These are phyloP conservation scores for Hydractinia symbiolongicarpus DNA, from an alignment of 30 jellyfish, hydroid and myxozoan species.

Conservation along the genomic window DNA sequence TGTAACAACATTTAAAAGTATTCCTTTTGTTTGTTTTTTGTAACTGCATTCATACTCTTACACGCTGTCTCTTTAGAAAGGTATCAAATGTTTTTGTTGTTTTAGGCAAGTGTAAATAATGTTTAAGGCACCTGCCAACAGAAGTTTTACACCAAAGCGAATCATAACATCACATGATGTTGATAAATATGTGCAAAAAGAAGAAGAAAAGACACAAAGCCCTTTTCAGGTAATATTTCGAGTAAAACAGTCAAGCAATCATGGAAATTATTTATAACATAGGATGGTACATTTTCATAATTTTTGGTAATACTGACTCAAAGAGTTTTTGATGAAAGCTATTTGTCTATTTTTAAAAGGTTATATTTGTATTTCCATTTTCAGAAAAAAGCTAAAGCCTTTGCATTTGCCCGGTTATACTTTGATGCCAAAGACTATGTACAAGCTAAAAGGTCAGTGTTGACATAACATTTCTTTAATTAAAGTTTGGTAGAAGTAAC, in stretches of 20 bases:
- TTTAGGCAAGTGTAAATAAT: too few species aligned
- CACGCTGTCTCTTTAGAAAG: too few species aligned
- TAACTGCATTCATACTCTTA: too few species aligned
- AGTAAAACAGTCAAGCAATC: too few species aligned
- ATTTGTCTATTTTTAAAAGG: too few species aligned
- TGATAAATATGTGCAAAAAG: slow-evolving; percentile 20
- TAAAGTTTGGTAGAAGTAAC: not conserved
- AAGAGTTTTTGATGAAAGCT: too few species aligned
- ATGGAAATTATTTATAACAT: too few species aligned
- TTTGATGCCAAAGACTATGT: slow-evolving; percentile 56
- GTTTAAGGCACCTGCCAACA: not conserved
- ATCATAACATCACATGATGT: slow-evolving; percentile 21
- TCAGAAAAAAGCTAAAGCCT: slow-evolving; percentile 55
- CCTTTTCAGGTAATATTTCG: slow-evolving; percentile 24
- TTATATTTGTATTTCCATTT: not conserved
- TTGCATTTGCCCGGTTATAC: slow-evolving; percentile 70
- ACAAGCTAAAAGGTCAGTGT: slow-evolving; percentile 60
- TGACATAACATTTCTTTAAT: not conserved
- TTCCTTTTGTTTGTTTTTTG: too few species aligned
- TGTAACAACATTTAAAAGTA: too few species aligned
- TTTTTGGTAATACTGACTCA: too few species aligned
- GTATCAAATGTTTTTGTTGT: too few species aligned
- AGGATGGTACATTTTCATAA: too few species aligned
- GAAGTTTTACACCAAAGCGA: slow-evolving; percentile 5
- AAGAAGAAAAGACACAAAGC: not conserved